Conservation (phyloP, 2,113 vertebrate species). For the Lasiurus cinereus region DNA sequence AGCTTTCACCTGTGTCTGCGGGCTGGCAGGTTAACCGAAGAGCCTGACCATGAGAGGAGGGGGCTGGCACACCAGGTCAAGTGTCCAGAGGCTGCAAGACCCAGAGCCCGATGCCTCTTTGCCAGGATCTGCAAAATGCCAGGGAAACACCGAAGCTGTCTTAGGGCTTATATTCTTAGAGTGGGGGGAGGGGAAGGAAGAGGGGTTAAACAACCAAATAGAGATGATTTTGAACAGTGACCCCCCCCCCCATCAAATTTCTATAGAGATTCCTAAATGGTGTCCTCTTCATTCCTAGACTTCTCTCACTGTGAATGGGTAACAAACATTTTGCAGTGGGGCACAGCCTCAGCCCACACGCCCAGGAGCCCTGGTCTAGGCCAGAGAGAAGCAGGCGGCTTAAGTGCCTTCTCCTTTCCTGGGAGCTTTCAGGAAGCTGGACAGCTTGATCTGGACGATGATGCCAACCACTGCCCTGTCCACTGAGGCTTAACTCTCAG, state of each 20-base stretch:
- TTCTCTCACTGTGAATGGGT: neutral
- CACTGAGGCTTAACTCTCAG: neutral
- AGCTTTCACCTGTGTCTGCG: conserved; percentile 57
- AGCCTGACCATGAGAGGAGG: fast-evolving
- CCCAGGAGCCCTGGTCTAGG: neutral
- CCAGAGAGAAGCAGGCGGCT: fast-evolving
- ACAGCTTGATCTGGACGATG: neutral
- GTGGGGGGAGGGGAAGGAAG: neutral
- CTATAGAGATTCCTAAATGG: neutral
- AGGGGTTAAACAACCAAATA: neutral
- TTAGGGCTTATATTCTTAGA: neutral
- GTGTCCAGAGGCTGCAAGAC: too few relatives aligned
- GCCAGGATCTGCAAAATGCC: neutral
- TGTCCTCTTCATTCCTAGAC: neutral
- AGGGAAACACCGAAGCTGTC: neutral
- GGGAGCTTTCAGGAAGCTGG: neutral
- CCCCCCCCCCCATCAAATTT: neutral
- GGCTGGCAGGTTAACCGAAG: neutral
- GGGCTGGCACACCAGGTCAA: neutral
- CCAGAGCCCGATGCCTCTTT: neutral
- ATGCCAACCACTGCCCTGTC: neutral
- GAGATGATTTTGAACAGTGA: neutral
- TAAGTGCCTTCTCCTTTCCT: neutral
- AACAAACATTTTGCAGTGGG: neutral
- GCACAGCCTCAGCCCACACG: fast-evolving